Conservation (phyloP, 2,888 invertebrate species). For the Hydriomena furcata region DNA sequence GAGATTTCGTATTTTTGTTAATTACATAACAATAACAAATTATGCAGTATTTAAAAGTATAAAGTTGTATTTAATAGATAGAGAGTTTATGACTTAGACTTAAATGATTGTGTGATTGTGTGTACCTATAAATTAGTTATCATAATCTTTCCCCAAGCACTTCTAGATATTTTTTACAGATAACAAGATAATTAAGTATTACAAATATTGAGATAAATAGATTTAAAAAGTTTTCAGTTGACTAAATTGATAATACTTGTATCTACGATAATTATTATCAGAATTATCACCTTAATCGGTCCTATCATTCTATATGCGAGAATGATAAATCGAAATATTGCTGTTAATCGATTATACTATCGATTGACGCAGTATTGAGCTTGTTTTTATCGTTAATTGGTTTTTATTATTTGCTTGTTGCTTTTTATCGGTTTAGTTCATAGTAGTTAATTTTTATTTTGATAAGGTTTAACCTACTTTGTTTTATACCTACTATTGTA, state of each 20-base stretch:
- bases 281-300: conserved; percentile 3
- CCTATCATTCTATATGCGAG: conserved; percentile 9
- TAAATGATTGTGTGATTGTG: neutral
- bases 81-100: neutral
- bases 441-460: neutral
- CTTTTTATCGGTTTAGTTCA: neutral
- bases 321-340: conserved; percentile 46
- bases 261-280: too few relatives aligned
- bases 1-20: too few relatives aligned
- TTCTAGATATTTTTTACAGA: too few relatives aligned
- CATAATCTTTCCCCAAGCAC: too few relatives aligned
- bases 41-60: too few relatives aligned
- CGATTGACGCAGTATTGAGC: conserved; percentile 41
- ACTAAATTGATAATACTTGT: too few relatives aligned
- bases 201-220: neutral
- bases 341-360: conserved; percentile 36
- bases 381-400: conserved; percentile 40
- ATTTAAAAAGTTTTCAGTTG: too few relatives aligned
- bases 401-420: conserved; percentile 35
- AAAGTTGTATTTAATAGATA: too few relatives aligned
- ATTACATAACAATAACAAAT: too few relatives aligned
- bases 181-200: neutral
- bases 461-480: conserved; percentile 7
- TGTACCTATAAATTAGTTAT: too few relatives aligned
- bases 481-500: too few relatives aligned